These are phyloP conservation scores for Oreocharis arfaki DNA, from an alignment of 2,113 vertebrate genomes.

Conservation along the genomic window DNA sequence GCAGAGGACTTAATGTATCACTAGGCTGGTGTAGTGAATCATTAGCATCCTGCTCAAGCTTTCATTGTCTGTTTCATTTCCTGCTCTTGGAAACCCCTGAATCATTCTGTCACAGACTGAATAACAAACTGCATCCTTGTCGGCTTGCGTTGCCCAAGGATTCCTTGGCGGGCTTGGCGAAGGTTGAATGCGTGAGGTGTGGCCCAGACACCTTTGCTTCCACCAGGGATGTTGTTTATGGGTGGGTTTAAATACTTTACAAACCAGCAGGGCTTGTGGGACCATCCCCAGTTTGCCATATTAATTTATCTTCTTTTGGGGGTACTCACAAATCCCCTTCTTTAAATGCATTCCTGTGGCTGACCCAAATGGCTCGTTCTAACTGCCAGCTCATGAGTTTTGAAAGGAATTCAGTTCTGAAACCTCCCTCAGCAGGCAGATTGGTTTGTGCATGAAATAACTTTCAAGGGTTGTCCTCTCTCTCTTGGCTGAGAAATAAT, in stretches of 20 bases:
- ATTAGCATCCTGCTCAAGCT: constrained; percentile 62
- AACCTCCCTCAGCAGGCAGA: background rate
- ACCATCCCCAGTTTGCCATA: background rate
- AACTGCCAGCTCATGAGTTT: background rate
- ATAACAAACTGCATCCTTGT: constrained; percentile 39
- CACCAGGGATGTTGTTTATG: background rate
- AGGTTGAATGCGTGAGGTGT: background rate
- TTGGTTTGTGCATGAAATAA: background rate
- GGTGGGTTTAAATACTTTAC: background rate
- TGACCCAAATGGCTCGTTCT: background rate
- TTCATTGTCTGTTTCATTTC: constrained; percentile 65
- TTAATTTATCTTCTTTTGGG: background rate
- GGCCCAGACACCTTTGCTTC: background rate
- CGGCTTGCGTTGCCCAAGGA: constrained; percentile 21
- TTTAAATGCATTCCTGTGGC: constrained; percentile 31
- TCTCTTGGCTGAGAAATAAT: background rate
- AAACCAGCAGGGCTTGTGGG: background rate
- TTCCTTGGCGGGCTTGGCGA: constrained; percentile 8
- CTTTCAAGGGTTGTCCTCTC: constrained; percentile 13
- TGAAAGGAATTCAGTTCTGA: constrained; percentile 6
- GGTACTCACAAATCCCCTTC: background rate
- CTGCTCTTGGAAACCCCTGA: constrained; percentile 63
- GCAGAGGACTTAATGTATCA: constrained; percentile 53
- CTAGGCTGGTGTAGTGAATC: constrained; percentile 61
- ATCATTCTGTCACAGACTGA: constrained; percentile 55